Evolutionary conservation across 2,113 vertebrate species (phyloP), one percentile per base, ranked within the genome.

Genomic region (Dicerorhinus sumatrensis): DNA sequence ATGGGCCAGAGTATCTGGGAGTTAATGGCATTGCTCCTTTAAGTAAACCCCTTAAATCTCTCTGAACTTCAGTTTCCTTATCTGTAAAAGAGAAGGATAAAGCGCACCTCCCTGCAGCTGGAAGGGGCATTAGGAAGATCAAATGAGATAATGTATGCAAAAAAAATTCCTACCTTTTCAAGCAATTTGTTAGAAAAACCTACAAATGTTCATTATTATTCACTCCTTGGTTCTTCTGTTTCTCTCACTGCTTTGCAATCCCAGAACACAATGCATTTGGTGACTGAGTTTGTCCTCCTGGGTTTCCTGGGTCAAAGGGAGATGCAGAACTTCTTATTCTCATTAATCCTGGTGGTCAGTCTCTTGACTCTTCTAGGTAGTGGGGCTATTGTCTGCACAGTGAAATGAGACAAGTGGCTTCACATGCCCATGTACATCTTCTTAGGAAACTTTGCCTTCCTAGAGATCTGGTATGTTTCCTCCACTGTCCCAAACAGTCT

Each of bases 371-470:
- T 98, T 56, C 80, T 97, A 56, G 98, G 97, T 1, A 98, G 98
- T 25, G 92, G 93, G 16, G 81, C 92, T 27, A 96, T 98, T 86
- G 79, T 97, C 46, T 92, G 86, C 21, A 83, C 97, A 21, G 90
- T 97, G 73, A 96, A 79, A 48, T 97, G 91, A 89, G 97, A 98
- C 95, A 96, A 36, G 70, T 29, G 1, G 18, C 97, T 98, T 67
- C 98, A 98, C 67, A 97, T 48, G 3, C 97, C 97, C 51, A 98
- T 98, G 97, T 98, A 98, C 72, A 95, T 98, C 77, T 77, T 39
- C 29, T 96, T 98, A 69, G 96, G 97, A 88, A 98, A 98, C 46
- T 98, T 98, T 73, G 97, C 98, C 46, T 95, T 98, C 73, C 73
- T 96, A 58, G 98, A 98, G 73, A 97, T 98, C 72, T 97, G 98